Percentiles rank a stretch among this genome's conserved stretches.
phyloP scores from a whole-genome alignment of 2,888 invertebrate genomes.

The Syrista parreyssii region DNA sequence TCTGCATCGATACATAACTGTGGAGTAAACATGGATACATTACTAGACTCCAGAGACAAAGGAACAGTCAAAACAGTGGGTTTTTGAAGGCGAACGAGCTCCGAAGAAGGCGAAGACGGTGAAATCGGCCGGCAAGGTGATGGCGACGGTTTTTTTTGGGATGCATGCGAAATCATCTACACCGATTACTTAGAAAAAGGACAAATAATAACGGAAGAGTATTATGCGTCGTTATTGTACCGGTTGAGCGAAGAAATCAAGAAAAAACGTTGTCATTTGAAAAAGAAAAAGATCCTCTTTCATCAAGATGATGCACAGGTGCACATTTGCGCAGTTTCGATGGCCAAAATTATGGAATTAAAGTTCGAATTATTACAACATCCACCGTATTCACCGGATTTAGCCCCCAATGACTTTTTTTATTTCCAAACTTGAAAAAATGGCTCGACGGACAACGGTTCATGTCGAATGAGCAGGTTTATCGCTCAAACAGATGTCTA shows the following conservation, averaged over 20 bases:
- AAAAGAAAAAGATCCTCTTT: constrained; percentile 38
- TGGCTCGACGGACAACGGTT: constrained; percentile 13
- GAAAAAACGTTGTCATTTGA: constrained; percentile 40
- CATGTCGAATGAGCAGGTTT: constrained; percentile 13
- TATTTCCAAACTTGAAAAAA: constrained; percentile 25
- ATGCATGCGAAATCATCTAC: constrained; percentile 42
- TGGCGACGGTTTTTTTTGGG: constrained; percentile 50
- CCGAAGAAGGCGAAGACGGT: constrained; percentile 29
- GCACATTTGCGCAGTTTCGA: constrained; percentile 13
- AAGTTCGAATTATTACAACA: constrained; percentile 14
- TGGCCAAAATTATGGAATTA: constrained; percentile 20
- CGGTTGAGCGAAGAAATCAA: constrained; percentile 36
- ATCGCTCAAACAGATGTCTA: constrained; percentile 11
- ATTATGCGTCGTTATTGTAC: constrained; percentile 37
- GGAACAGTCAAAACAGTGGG: constrained; percentile 30
- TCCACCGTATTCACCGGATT: constrained; percentile 16
- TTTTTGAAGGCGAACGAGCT: constrained; percentile 16
- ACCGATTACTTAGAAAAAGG: constrained; percentile 48
- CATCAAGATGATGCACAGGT: constrained; percentile 36
- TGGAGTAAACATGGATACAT: constrained; percentile 56
- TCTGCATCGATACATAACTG: constrained; percentile 44
- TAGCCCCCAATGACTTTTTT: constrained; percentile 22
- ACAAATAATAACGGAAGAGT: constrained; percentile 39
- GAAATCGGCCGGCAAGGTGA: constrained; percentile 22
- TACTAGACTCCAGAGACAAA: constrained; percentile 47